Base-by-base conservation (phyloP, 2,888 invertebrate genomes). In the Homarus gammarus region DNA sequence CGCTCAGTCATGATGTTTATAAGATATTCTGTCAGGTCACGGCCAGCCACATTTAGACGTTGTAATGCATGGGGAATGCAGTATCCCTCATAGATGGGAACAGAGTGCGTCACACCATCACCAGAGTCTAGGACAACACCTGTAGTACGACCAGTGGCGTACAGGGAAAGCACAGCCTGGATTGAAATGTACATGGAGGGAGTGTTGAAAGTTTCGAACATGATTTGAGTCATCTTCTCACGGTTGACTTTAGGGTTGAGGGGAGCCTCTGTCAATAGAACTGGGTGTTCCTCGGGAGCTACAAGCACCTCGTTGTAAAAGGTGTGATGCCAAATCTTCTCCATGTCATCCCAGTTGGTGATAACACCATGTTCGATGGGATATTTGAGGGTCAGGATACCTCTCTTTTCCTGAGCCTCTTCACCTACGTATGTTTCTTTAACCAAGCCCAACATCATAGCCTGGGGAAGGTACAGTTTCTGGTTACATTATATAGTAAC, bases 301-400 rank as follows among this genome's bases (percentile, higher is more conserved):
- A 98, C 98, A 95, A 98, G 96, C 94, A 99, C 96, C 95, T 98
- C 98, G 94, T 99, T 98, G 97, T 98, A 98, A 96, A 98, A 99
- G 93, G 98, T 98, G 95, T 98, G 98, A 94, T 99, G 98, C 98
- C 98, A 99, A 95, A 99, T 98, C 95, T 98, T 98, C 95, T 98
- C 98, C 98, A 99, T 98, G 93, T 98, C 98, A 93, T 98, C 98
- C 98, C 98, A 98, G 96, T 98, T 98, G 94, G 98, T 98, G 94
- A 98, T 97, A 95, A 98, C 98, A 93, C 98, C 98, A 95, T 98
- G 98, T 94, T 98, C 98, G 94, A 98, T 98, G 93, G 98, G 98
- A 95, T 89, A 89, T 70, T 89, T 89, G 18, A 89, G 88, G 31
- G 88, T 89, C 15, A 95, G 94, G 93, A 95, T 94, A 93, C 95